Percentiles rank a stretch among this genome's conserved stretches.
phyloP scores from a whole-genome alignment of 1,140 invertebrate genomes.

The Himalopsyche phryganea region DNA sequence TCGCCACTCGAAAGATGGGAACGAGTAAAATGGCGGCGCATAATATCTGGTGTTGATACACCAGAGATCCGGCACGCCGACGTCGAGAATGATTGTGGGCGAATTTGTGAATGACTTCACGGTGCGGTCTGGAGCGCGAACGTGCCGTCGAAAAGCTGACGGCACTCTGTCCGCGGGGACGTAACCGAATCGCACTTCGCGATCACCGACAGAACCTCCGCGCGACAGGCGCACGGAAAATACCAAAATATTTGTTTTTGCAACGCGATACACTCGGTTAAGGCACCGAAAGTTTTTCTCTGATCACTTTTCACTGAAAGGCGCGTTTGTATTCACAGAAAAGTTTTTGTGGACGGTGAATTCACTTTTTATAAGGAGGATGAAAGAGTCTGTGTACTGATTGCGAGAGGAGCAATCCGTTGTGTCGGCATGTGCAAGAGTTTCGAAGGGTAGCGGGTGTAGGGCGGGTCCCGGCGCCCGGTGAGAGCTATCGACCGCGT shows the following conservation, averaged over 20 bases:
- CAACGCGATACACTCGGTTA: constrained; percentile 36
- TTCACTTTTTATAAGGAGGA: too few relatives aligned
- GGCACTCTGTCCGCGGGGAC: constrained; percentile 4
- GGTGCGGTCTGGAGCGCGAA: neutral
- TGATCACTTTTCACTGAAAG: too few relatives aligned
- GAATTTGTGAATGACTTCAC: neutral
- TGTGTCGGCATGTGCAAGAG: neutral
- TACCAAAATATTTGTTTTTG: neutral
- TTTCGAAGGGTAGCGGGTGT: constrained; percentile 1
- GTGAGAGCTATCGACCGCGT: constrained; percentile 22
- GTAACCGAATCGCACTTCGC: neutral
- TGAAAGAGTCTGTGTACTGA: too few relatives aligned
- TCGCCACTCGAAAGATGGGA: neutral
- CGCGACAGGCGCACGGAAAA: neutral
- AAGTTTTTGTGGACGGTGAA: too few relatives aligned
- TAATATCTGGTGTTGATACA: constrained; percentile 15
- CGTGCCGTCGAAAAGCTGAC: constrained; percentile 5
- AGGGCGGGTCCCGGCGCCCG: constrained; percentile 3
- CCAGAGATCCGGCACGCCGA: constrained; percentile 3
- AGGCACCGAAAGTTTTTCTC: constrained; percentile 25
- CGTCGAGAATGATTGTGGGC: neutral
- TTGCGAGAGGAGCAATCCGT: too few relatives aligned
- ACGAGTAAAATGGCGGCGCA: constrained; percentile 4
- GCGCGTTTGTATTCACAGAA: too few relatives aligned
- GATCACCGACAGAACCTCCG: neutral